These are phyloP conservation scores for Taenaris catops DNA, from an alignment of 2,888 invertebrate species.

Conservation along the genomic window DNA sequence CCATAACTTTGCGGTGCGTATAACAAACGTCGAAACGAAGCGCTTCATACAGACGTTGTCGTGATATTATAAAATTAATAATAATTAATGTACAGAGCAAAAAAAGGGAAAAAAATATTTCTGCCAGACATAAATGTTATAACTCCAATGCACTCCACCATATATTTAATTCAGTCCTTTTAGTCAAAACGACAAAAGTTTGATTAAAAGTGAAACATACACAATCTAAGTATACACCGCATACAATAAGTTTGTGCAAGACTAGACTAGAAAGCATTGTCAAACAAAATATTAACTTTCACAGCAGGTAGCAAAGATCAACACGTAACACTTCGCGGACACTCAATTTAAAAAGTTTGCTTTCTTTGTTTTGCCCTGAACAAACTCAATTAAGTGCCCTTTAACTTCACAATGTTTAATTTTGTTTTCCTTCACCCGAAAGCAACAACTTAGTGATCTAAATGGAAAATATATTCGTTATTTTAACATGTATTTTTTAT, in stretches of 20 bases:
- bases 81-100: too few relatives aligned
- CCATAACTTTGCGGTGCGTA: too few relatives aligned
- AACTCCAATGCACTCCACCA: too few relatives aligned
- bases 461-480: not conserved
- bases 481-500: too few relatives aligned
- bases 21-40: too few relatives aligned
- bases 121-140: too few relatives aligned
- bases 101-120: too few relatives aligned
- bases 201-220: conserved; percentile 5
- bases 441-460: conserved; percentile 1
- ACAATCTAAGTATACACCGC: too few relatives aligned
- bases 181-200: conserved; percentile 9
- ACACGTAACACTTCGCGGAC: conserved; percentile 77
- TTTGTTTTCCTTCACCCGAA: conserved; percentile 30
- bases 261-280: conserved; percentile 12
- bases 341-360: conserved; percentile 77
- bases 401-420: conserved; percentile 66
- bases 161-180: too few relatives aligned
- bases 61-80: too few relatives aligned
- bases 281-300: conserved; percentile 70
- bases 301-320: conserved; percentile 62
- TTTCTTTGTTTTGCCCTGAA: conserved; percentile 77
- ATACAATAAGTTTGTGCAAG: conserved; percentile 6
- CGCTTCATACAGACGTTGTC: too few relatives aligned
- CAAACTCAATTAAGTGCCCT: conserved; percentile 77